Percentiles rank a stretch among this genome's conserved stretches.
These are phyloP conservation scores for Synergus laeviventris DNA, from an alignment of 2,888 invertebrate species.

Conservation along the genomic window DNA sequence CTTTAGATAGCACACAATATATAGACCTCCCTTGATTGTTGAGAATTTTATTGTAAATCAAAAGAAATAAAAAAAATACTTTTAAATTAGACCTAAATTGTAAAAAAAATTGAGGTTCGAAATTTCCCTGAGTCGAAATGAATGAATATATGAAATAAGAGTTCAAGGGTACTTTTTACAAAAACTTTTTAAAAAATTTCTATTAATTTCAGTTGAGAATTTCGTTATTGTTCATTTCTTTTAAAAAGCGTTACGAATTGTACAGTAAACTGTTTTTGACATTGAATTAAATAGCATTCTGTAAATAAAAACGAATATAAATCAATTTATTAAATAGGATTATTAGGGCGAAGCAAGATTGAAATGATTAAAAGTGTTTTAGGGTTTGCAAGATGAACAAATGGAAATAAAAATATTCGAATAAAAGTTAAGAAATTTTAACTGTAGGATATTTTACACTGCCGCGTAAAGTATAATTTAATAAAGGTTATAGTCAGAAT, in stretches of 20 bases:
- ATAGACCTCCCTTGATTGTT: conserved; percentile 26
- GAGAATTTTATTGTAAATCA: background rate
- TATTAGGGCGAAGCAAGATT: background rate
- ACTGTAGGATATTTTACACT: background rate
- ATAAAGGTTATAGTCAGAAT: background rate
- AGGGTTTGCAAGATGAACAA: too few species aligned
- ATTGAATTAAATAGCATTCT: background rate
- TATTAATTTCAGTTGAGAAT: background rate
- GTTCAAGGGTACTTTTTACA: background rate
- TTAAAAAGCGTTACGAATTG: background rate
- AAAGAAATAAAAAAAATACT: too few species aligned
- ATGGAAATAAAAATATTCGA: background rate
- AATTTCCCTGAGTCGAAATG: background rate
- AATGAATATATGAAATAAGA: background rate
- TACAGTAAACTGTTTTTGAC: background rate
- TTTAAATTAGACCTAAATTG: background rate
- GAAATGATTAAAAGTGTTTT: background rate
- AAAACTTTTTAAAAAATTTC: background rate
- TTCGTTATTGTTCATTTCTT: background rate
- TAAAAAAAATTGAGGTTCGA: background rate
- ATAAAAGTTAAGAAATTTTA: background rate
- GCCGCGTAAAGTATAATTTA: background rate
- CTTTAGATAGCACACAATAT: background rate
- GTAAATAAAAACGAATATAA: background rate
- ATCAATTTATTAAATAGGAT: background rate